A percentile compares a stretch with the other conserved stretches of the same genome.
These are phyloP conservation scores for Drosophila tani DNA, from an alignment of 1,140 invertebrate species.

Conservation along the genomic window DNA sequence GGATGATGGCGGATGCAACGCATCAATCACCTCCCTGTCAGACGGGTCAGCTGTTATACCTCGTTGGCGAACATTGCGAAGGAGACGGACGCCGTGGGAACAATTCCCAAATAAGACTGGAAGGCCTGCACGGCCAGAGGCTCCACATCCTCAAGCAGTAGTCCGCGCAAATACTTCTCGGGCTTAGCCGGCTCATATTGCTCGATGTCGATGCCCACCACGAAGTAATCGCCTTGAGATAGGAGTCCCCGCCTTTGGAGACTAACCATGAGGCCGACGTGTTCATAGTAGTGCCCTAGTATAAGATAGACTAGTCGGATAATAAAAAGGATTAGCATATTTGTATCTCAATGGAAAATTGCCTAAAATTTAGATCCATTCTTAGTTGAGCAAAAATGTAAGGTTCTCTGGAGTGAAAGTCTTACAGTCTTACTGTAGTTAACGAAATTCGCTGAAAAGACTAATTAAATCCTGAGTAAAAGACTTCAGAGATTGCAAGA, in stretches of 20 bases:
- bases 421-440: too few relatives aligned
- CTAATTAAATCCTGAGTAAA: too few relatives aligned
- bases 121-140: conserved; percentile 86
- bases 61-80: conserved; percentile 91
- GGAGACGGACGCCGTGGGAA: conserved; percentile 89
- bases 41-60: conserved; percentile 47
- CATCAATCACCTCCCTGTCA: conserved; percentile 45
- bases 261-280: conserved; percentile 92
- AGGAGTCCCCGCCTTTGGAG: conserved; percentile 93
- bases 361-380: too few relatives aligned
- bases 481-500: too few relatives aligned
- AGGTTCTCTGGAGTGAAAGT: too few relatives aligned
- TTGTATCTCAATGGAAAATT: neutral
- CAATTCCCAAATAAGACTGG: conserved; percentile 90
- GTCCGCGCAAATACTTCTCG: conserved; percentile 90
- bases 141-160: conserved; percentile 88
- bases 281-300: conserved; percentile 94
- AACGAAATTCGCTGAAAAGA: too few relatives aligned
- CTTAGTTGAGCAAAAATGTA: too few relatives aligned
- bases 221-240: conserved; percentile 89
- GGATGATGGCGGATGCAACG: conserved; percentile 12
- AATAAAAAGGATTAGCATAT: conserved; percentile 38
- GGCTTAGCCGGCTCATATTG: conserved; percentile 92
- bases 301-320: conserved; percentile 94
- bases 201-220: conserved; percentile 91